Evolutionary conservation across 2,113 vertebrate genomes (phyloP).

Genomic region (Capreolus pygargus): DNA sequence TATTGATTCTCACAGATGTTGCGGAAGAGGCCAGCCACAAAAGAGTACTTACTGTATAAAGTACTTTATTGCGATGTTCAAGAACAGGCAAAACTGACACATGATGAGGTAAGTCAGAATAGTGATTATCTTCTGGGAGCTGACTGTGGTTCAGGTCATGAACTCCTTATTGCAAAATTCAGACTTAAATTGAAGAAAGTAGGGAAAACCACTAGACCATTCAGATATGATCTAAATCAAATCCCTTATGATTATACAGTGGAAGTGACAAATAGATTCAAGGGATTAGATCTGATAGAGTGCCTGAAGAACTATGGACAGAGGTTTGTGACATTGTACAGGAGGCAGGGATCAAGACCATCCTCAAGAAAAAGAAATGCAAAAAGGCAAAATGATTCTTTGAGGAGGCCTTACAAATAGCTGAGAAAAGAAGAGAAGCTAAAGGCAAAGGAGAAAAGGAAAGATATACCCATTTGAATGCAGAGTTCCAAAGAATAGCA

Average conservation of each 20-base stretch:
- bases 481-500: neutral
- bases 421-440: neutral
- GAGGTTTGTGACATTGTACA: neutral
- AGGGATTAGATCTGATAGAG: neutral
- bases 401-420: neutral
- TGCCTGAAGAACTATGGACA: neutral
- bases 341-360: neutral
- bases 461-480: neutral
- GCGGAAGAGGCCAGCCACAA: neutral
- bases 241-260: neutral
- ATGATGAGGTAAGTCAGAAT: neutral
- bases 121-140: neutral
- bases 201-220: neutral
- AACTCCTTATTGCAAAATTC: neutral
- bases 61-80: neutral
- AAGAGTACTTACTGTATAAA: neutral
- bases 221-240: neutral
- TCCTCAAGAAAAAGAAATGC: neutral
- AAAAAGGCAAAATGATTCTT: neutral
- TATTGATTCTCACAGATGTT: neutral
- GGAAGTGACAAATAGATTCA: neutral
- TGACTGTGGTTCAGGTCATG: neutral
- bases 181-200: neutral
- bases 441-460: neutral
- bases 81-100: neutral